Conservation (phyloP, 1,140 invertebrate species). For the Chlorops oryzae region DNA sequence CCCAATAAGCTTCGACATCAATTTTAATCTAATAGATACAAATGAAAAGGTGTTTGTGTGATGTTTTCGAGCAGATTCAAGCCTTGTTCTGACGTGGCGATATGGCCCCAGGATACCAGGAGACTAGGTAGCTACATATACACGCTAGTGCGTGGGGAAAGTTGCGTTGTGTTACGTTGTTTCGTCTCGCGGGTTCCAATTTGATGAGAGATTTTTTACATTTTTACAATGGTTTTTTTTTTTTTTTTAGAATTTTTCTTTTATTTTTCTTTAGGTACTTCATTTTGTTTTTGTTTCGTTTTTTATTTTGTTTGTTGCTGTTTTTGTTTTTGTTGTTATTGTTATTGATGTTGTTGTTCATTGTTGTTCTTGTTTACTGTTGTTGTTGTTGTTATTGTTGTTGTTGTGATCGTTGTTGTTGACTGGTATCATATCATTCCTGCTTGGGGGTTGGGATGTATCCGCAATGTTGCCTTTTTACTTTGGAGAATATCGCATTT, state of each 20-base stretch:
- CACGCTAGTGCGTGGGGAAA: too few species aligned
- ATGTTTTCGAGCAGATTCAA: slow-evolving; percentile 28
- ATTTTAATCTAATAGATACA: slow-evolving; percentile 48
- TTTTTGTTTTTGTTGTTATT: background rate
- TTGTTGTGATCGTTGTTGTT: slow-evolving; percentile 20
- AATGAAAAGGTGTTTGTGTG: slow-evolving; percentile 42
- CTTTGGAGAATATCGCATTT: too few species aligned
- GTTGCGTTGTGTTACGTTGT: too few species aligned
- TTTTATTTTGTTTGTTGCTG: background rate
- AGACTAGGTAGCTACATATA: too few species aligned
- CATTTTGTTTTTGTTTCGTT: slow-evolving; percentile 8
- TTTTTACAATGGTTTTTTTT: slow-evolving; percentile 6
- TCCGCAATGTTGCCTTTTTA: too few species aligned
- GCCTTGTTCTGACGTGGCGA: too few species aligned
- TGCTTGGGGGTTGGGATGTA: too few species aligned
- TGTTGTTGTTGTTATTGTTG: slow-evolving; percentile 8
- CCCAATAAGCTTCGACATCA: slow-evolving; percentile 32
- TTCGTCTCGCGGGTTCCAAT: too few species aligned
- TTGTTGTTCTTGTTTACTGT: background rate
- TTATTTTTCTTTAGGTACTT: background rate
- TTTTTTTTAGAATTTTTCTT: slow-evolving; percentile 1
- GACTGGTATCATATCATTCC: slow-evolving; percentile 12
- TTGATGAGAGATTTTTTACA: slow-evolving; percentile 4
- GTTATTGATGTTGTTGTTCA: background rate
- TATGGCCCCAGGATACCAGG: too few species aligned